Evolutionary conservation across 1,140 invertebrate species (phyloP).

Genomic region (Drosophila athabasca): DNA sequence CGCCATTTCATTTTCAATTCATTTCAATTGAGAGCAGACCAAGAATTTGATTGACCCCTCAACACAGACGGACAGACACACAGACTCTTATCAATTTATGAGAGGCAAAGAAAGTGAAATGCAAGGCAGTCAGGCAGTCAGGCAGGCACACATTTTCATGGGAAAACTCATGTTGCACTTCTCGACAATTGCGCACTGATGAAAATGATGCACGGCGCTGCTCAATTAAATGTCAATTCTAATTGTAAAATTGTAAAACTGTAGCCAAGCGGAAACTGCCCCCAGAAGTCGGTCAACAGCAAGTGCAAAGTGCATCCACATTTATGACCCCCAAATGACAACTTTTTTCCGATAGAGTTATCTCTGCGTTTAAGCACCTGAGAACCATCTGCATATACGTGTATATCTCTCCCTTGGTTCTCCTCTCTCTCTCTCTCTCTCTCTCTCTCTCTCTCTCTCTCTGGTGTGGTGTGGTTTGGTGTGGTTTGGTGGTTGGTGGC

Average conservation of each 20-base stretch:
- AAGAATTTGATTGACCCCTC: conserved; percentile 37
- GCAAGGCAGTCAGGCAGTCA: conserved; percentile 5
- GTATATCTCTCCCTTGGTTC: not conserved
- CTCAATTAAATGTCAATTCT: conserved; percentile 60
- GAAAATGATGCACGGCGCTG: not conserved
- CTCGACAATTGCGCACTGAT: conserved; percentile 34
- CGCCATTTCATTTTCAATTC: conserved; percentile 56
- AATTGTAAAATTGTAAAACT: conserved; percentile 37
- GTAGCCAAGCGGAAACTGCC: conserved; percentile 40
- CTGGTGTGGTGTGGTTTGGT: not conserved
- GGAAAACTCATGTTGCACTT: conserved; percentile 32
- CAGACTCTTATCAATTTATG: conserved; percentile 28
- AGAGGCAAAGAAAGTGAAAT: conserved; percentile 47
- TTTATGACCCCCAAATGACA: not conserved
- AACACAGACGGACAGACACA: not conserved
- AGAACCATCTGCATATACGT: not conserved
- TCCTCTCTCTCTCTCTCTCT: not conserved
- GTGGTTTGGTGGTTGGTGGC: conserved; percentile 1
- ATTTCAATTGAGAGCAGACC: conserved; percentile 46
- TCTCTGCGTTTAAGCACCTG: no score
- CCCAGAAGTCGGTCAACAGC: conserved; percentile 26
- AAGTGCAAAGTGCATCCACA: conserved; percentile 31
- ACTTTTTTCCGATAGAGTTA: conserved; percentile 3
- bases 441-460: not conserved
- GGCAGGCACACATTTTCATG: conserved; percentile 32